Conservation (phyloP, 2,888 invertebrate genomes). For the Stenodema calcarata region DNA sequence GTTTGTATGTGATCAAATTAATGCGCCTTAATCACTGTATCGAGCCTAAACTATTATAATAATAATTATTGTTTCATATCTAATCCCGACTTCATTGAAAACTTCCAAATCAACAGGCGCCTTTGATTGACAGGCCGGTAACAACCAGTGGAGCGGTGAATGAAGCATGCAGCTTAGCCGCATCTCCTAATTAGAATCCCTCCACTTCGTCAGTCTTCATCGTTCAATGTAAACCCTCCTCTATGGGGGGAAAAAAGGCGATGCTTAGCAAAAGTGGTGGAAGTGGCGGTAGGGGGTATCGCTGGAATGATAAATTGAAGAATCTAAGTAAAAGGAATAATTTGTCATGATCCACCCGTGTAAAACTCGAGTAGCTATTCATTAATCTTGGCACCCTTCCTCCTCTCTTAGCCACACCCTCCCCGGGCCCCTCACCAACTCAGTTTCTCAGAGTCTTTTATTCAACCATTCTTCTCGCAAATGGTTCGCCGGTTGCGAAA, state of each 20-base stretch:
- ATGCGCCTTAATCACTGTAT: too few relatives aligned
- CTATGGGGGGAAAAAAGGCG: background rate
- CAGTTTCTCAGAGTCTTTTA: background rate
- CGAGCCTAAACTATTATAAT: too few relatives aligned
- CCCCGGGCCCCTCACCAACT: background rate
- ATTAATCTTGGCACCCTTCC: slow-evolving; percentile 10
- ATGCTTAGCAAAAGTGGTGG: background rate
- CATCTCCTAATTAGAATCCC: background rate
- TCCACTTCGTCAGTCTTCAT: background rate
- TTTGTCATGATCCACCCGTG: slow-evolving; percentile 34
- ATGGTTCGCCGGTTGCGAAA: background rate
- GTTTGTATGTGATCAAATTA: too few relatives aligned
- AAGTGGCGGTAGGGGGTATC: background rate
- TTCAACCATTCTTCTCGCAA: background rate
- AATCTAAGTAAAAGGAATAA: slow-evolving; percentile 30
- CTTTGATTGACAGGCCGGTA: too few relatives aligned
- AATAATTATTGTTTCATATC: too few relatives aligned
- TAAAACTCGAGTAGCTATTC: slow-evolving; percentile 23
- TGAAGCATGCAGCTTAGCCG: background rate
- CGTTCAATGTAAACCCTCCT: background rate
- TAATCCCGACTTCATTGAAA: too few relatives aligned
- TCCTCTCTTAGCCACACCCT: background rate
- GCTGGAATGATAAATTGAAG: slow-evolving; percentile 8
- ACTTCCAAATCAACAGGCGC: background rate
- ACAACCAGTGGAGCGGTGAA: background rate